Conservation (phyloP, 2,797 vertebrate species). For the Thripadectes ignobilis region DNA sequence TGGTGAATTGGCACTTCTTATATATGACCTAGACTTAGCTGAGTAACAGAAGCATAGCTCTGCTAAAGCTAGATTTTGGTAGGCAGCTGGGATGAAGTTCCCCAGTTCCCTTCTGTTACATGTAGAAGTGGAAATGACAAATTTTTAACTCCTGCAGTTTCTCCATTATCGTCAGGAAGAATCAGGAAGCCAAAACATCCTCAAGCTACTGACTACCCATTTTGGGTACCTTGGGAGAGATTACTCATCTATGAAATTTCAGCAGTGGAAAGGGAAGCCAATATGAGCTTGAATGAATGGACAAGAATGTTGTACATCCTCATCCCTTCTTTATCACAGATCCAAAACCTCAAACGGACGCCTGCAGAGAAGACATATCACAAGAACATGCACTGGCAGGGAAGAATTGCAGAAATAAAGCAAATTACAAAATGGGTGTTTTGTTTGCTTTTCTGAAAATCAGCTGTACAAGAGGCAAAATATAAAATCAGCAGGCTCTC, state of each 20-base stretch:
- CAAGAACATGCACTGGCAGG: neutral
- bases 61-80: neutral
- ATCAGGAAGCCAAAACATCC: neutral
- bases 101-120: neutral
- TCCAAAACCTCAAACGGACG: neutral
- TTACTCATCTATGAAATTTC: neutral
- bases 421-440: neutral
- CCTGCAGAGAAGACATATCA: neutral
- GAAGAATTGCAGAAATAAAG: neutral
- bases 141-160: neutral
- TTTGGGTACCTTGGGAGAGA: neutral
- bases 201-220: neutral
- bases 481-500: neutral
- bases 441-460: neutral
- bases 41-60: neutral
- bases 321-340: neutral
- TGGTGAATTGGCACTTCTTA: neutral
- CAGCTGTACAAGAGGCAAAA: neutral
- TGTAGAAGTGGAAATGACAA: neutral
- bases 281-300: neutral
- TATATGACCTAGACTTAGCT: neutral
- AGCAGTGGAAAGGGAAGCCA: neutral
- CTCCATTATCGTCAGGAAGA: neutral
- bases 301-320: neutral
- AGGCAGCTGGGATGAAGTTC: neutral